Evolutionary conservation across 2,113 vertebrate genomes (phyloP), one percentile per base, ranked within the genome.

Genomic region (Scopus umbretta): DNA sequence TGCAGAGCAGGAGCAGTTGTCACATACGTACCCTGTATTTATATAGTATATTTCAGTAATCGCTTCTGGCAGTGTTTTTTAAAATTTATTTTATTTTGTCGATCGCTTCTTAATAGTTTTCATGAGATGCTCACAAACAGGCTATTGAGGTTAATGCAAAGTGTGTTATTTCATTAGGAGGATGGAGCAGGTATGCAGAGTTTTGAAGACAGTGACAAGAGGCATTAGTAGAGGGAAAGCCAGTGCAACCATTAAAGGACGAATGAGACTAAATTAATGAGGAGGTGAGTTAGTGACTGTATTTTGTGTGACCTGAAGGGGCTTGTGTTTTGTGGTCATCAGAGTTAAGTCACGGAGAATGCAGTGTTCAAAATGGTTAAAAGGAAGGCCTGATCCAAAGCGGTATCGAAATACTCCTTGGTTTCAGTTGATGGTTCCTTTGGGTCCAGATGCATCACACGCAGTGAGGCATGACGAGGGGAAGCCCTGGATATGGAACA

Each of bases 341-440:
- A 81, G 16, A 27, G 63, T 45, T 68, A 65, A 66, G 38, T 90
- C 59, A 10, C 10, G 53, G 42, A 76, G 67, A 79, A 82, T 38
- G 45, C 1, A 1, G 11, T 32, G 5, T 34, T 55, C 36, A 66
- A 32, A 63, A 34, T 45, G n/a, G 13, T 5, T 62, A 42, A 52
- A 88, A 74, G 15, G 30, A 36, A 73, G 53, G 16, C 16, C 21
- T 56, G n/a, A 38, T 80, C n/a, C n/a, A 55, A 65, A 58, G 56
- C 1, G 0, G 5, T 61, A 15, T 16, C 0, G 2, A 59, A 79
- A 42, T 43, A 49, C 7, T 12, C 4, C 3, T 6, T 65, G 68
- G 10, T 59, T 68, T 76, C 68, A 59, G 1, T 1, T 56, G 61
- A 47, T 45, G 61, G 19, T 38, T 70, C 42, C 47, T 45, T 59